These are phyloP conservation scores for Clarias magur DNA, from an alignment of 2,113 vertebrate species.

Conservation along the genomic window DNA sequence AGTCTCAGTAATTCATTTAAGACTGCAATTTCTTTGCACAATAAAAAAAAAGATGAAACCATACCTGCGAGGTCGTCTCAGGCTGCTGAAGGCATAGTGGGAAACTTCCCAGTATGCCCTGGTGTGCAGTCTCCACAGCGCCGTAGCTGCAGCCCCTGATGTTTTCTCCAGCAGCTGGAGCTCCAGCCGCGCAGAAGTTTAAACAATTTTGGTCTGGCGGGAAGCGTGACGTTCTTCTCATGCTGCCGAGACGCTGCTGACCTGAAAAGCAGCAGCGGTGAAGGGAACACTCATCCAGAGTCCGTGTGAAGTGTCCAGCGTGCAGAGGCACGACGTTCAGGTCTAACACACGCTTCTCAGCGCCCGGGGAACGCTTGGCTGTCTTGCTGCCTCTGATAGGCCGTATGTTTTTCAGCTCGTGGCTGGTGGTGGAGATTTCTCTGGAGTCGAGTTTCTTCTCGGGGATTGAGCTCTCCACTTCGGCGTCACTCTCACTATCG, in stretches of 20 bases:
- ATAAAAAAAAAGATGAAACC: background rate
- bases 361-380: background rate
- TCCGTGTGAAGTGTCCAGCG: background rate
- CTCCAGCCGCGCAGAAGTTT: constrained; percentile 2
- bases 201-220: constrained; percentile 1
- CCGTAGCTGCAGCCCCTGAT: background rate
- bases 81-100: constrained; percentile 33
- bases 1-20: background rate
- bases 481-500: constrained; percentile 13
- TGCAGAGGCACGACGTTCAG: background rate
- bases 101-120: constrained; percentile 24
- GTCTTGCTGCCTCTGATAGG: background rate
- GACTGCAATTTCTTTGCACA: background rate
- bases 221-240: background rate
- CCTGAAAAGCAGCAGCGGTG: background rate
- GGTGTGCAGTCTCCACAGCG: background rate
- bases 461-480: background rate
- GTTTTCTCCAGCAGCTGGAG: background rate
- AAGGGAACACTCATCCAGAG: background rate
- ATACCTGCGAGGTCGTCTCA: constrained; percentile 39
- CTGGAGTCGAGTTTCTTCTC: background rate
- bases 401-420: background rate
- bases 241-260: background rate
- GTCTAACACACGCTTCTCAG: background rate
- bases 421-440: constrained; percentile 23